Base-by-base conservation (phyloP, 1,140 invertebrate genomes). In the Tyrophagus putrescentiae region DNA sequence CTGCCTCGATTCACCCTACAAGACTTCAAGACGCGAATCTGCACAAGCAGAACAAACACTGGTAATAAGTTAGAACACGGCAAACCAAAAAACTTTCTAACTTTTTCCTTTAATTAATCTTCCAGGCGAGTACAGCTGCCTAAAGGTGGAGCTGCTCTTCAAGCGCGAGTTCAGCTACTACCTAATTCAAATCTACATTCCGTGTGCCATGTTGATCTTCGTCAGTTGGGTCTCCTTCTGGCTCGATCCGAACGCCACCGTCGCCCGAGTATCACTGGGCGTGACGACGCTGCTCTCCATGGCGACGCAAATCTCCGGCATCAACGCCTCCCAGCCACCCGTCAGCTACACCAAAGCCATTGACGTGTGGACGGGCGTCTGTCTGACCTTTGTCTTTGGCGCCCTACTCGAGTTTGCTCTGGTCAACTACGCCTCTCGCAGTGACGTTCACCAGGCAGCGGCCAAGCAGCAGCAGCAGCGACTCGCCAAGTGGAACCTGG, bases 321-420 rank as follows among this genome's bases (percentile, higher is more conserved):
- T 96, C 72, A 95, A 96, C 76, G 88, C 90, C 54, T 94, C 90
- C 64, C 79, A 96, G 63, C 92, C 92, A 60, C 92, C 91, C 31
- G 92, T 96, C 45, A 93, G 88, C 36, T 96, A 96, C 74, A 95
- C 90, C 50, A 96, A 96, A 73, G 89, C 92, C 63, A 93, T 96
- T 65, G 92, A 96, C 71, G 90, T 96, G 45, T 96, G 92, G 92
- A 96, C 91, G 50, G 92, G 92, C 32, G 89, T 94, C 13, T 96
- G 92, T 73, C 77, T 95, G 57, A 94, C 89, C 23, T 96, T 96
- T 74, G 92, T 96, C 25, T 96, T 96, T 71, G 89, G 90, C 34
- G 91, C 92, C 18, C 76, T 96, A 62, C 79, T 96, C 42, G 92
- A 96, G 76, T 96, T 95, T 70, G 92, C 92, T 31, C 79, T 96